Evolutionary conservation across 1,140 invertebrate species (phyloP).

Genomic region (Lasioglossum baleicum): DNA sequence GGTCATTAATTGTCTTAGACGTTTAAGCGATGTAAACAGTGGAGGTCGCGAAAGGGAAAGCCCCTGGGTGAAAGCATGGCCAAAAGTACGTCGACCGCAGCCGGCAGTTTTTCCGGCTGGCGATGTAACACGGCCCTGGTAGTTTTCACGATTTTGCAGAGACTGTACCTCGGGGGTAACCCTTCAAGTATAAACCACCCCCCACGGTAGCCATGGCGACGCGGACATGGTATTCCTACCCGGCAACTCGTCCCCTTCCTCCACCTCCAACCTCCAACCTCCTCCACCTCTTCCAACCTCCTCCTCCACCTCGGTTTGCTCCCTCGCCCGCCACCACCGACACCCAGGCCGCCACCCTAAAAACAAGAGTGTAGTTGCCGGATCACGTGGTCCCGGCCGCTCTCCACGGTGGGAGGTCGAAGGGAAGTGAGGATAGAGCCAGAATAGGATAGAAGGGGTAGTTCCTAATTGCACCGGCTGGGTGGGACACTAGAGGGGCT

Average conservation of each 20-base stretch:
- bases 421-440: constrained; percentile 70
- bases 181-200: constrained; percentile 76
- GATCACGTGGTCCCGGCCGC: constrained; percentile 71
- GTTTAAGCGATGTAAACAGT: constrained; percentile 72
- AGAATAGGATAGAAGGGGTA: constrained; percentile 74
- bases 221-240: constrained; percentile 71
- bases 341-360: constrained; percentile 67
- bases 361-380: constrained; percentile 74
- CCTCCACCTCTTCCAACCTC: constrained; percentile 24
- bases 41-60: constrained; percentile 74
- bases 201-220: constrained; percentile 73
- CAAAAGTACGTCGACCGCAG: constrained; percentile 66
- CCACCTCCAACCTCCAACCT: constrained; percentile 40
- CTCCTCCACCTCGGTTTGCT: constrained; percentile 31
- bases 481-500: constrained; percentile 70
- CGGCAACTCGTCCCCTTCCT: constrained; percentile 60
- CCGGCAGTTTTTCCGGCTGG: constrained; percentile 58
- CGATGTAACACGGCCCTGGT: background rate
- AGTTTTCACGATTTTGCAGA: constrained; percentile 73
- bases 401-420: constrained; percentile 63
- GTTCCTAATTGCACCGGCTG: constrained; percentile 75
- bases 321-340: constrained; percentile 43
- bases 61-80: constrained; percentile 65
- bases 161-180: constrained; percentile 74
- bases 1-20: constrained; percentile 74